phyloP scores from a whole-genome alignment of 2,113 vertebrate genomes.

The Tachuris rubrigastra region DNA sequence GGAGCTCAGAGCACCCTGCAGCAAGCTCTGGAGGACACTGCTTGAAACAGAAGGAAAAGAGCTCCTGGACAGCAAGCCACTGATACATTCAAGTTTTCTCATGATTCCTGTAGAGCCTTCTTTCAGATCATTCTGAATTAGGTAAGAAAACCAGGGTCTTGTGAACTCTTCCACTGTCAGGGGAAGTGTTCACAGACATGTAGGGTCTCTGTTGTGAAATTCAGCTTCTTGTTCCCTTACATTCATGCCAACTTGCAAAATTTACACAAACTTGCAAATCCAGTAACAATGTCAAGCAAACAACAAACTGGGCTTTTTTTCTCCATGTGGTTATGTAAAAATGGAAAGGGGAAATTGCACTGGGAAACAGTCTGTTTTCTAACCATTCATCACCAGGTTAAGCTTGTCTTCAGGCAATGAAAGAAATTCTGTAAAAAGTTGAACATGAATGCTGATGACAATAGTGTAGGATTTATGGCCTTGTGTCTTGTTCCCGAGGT shows the following conservation, averaged over 20 bases:
- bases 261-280: neutral
- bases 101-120: neutral
- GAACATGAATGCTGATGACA: neutral
- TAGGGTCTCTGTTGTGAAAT: neutral
- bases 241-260: neutral
- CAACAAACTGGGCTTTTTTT: rapidly evolving
- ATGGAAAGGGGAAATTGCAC: neutral
- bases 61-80: neutral
- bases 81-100: neutral
- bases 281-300: neutral
- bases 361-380: neutral
- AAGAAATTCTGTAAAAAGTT: neutral
- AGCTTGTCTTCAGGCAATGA: neutral
- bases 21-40: neutral
- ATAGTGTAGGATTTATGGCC: neutral
- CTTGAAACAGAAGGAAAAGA: neutral
- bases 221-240: neutral
- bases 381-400: neutral
- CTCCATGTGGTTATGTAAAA: neutral
- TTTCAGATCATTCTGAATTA: neutral
- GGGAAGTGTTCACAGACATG: neutral
- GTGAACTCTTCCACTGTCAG: neutral
- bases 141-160: neutral
- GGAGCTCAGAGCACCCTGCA: neutral
- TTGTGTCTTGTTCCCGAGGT: neutral